These are phyloP conservation scores for Cyclargus thomasi DNA, from an alignment of 1,140 invertebrate genomes.

Conservation along the genomic window DNA sequence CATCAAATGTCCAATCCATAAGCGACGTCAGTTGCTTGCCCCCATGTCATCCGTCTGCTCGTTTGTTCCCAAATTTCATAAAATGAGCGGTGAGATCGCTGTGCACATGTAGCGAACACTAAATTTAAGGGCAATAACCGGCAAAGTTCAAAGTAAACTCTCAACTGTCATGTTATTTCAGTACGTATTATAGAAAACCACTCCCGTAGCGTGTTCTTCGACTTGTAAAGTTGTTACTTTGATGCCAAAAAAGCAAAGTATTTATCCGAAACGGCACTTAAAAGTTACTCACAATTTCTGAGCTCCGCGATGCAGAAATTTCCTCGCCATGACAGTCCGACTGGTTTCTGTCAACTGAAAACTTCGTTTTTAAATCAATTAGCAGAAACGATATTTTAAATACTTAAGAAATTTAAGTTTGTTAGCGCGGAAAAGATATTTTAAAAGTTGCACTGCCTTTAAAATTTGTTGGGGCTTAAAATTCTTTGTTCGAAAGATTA, in stretches of 20 bases:
- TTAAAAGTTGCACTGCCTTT: background rate
- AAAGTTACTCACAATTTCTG: background rate
- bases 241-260: background rate
- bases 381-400: slow-evolving; percentile 1
- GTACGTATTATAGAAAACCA: background rate
- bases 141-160: too few relatives aligned
- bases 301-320: background rate
- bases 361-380: slow-evolving; percentile 1
- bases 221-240: background rate
- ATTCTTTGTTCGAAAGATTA: background rate
- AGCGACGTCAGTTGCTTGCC: too few relatives aligned
- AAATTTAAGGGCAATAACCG: too few relatives aligned
- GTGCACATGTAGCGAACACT: too few relatives aligned
- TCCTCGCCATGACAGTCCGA: background rate
- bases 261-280: background rate
- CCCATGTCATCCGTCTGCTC: too few relatives aligned
- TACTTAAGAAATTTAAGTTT: background rate
- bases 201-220: background rate
- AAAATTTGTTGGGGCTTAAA: background rate
- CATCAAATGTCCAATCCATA: too few relatives aligned
- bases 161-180: background rate
- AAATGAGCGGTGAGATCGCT: too few relatives aligned
- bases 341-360: background rate
- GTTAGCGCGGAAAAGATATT: background rate
- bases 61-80: too few relatives aligned